A percentile compares a stretch with the other conserved stretches of the same genome.
These are phyloP conservation scores for Bruchidius siliquastri DNA, from an alignment of 2,888 invertebrate species.

Conservation along the genomic window DNA sequence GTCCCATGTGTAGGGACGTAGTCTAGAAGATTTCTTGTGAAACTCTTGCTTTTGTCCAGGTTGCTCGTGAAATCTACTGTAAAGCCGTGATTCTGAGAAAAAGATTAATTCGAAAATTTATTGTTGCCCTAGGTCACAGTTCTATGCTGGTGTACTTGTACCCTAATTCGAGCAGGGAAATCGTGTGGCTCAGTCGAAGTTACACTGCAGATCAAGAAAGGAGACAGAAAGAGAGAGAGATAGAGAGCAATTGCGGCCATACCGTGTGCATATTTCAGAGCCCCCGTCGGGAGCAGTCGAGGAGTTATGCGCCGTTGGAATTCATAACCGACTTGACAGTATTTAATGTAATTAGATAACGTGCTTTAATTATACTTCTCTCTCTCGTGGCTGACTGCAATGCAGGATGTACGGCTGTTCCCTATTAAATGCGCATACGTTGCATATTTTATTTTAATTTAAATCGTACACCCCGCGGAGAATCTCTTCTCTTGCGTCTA, in stretches of 20 bases:
- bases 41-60: too few relatives aligned
- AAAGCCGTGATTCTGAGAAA: too few relatives aligned
- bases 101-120: too few relatives aligned
- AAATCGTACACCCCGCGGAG: neutral
- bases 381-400: neutral
- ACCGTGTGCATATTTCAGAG: neutral
- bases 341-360: conserved; percentile 11
- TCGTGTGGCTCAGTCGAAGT: too few relatives aligned
- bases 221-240: neutral
- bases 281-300: neutral
- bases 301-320: conserved; percentile 15
- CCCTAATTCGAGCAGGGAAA: too few relatives aligned
- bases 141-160: too few relatives aligned
- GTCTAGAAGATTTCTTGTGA: too few relatives aligned
- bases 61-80: too few relatives aligned
- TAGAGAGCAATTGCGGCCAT: neutral
- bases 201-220: neutral
- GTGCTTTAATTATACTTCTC: conserved; percentile 3
- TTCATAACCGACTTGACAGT: conserved; percentile 17
- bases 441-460: neutral
- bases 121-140: too few relatives aligned
- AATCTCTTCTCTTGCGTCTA: neutral
- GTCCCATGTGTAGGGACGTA: too few relatives aligned
- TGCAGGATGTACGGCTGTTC: neutral
- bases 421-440: neutral